Evolutionary conservation across 2,888 invertebrate species (phyloP), one percentile per base, ranked within the genome.

Genomic region (Clivina fossor): DNA sequence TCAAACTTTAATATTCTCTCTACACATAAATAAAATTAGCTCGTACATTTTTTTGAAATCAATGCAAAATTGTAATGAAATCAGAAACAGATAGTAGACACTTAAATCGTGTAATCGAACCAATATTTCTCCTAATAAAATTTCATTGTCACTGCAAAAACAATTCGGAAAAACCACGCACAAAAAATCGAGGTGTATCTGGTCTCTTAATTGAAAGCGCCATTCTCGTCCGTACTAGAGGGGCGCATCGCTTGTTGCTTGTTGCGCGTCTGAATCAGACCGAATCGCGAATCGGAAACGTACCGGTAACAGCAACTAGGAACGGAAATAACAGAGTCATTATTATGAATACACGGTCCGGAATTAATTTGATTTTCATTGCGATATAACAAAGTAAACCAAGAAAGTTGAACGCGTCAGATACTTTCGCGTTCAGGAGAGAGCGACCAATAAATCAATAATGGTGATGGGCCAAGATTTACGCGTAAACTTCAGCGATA

Each of bases 331-430:
- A 53, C 37, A 44, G 37, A 44, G 43, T 43, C 43, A 43, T 43
- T 53, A 44, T 53, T 44, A 53, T 44, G 44, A 53, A 53, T 53
- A 53, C 53, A 44, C 33, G 53, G 44, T 35, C 32, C 40, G 47
- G 47, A 55, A 55, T 55, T 47, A 55, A 47, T 55, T 55, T 55
- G 55, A 55, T 55, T 55, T 55, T 47, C 46, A 55, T 55, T 47
- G 55, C 55, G 55, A 55, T 47, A 55, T 47, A 55, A 40, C 40
- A 38, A 55, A 55, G 47, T 55, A 47, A 55, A 55, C 47, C 38
- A 44, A 35, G 44, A 44, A 38, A 53, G 22, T 53, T 53, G 16
- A 11, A 20, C 22, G n/a, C n/a, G n/a, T n/a, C n/a, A n/a, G n/a
- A n/a, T n/a, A n/a, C n/a, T n/a, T n/a, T n/a, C n/a, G n/a, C n/a